Evolutionary conservation across 2,113 vertebrate genomes (phyloP), one percentile per base, ranked within the genome.

Genomic region (Chauna torquata): DNA sequence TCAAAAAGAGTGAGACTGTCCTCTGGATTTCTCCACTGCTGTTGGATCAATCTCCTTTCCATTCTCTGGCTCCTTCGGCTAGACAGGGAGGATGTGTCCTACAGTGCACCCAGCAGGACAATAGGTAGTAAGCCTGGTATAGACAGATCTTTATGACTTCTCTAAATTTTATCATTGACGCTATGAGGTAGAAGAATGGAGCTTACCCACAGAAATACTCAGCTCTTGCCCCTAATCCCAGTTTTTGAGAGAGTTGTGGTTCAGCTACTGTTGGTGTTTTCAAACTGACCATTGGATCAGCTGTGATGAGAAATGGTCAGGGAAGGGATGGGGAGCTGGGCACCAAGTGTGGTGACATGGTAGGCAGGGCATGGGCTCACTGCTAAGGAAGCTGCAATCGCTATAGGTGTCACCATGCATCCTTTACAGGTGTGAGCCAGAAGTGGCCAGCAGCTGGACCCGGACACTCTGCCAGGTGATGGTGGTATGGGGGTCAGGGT

Each of bases 301-400:
- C 52, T 71, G 32, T 47, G 50, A 52, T 54, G 44, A 11, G 71
- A 65, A 50, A 22, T 0, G 2, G 10, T 22, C 52, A 59, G 34
- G 34, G 45, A 74, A 79, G 9, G 44, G 20, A 25, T 3, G 4
- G 45, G 40, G 14, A 88, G 28, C 19, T 0, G 1, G 5, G 34
- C 0, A 1, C 18, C 9, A 13, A 58, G 16, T 8, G 5, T n/a
- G 19, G 13, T 45, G 38, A 45, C 1, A 1, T 28, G 19, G 3
- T 55, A n/a, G 49, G 10, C 13, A 44, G 22, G 9, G 3, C 32
- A 1, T 5, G 17, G 28, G 16, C 44, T 78, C 20, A 36, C 34
- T 23, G 20, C 16, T 15, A 59, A 18, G 34, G 34, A 68, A 59
- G 12, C 23, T 64, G 24, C 1, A 0, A 17, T 58, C 38, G 22